Evolutionary conservation across 1,140 invertebrate species (phyloP), one percentile per base, ranked within the genome.

Genomic region (Lethrus apterus): DNA sequence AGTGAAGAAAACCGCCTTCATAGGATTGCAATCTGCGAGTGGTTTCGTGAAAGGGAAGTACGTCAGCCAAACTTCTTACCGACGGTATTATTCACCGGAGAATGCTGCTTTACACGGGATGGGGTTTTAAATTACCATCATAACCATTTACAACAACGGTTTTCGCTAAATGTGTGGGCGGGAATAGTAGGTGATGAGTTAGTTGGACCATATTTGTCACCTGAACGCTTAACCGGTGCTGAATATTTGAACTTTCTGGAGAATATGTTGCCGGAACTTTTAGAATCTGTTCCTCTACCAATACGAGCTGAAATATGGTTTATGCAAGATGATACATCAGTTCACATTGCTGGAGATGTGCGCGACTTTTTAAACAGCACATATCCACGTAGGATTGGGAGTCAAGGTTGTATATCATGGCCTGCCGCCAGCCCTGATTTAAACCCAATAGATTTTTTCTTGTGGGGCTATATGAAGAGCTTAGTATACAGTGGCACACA

Each of bases 151-250:
- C 24, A 26, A 26, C 5, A n/a, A 7, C 24, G 24, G 24, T 26
- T 26, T 3, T 33, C 2, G n/a, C n/a, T n/a, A n/a, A 33, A 33
- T 2, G 42, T 49, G 15, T 53, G 47, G 42, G 58, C 52, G 24
- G 62, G 64, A 7, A 66, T 69, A 18, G 44, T 69, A 3, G 56
- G 30, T 4, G 54, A 57, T 45, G 18, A 49, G 42, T 45, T 68
- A n/a, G 55, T 66, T 2, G 32, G 32, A 2, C 63, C 65, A 15
- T 52, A 56, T 51, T 51, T 67, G 47, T 44, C 65, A 17, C 57
- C 62, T 4, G 44, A 48, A 10, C 51, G 44, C 19, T 45, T 66
- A 46, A 59, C 58, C 54, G 50, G 54, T 11, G 52, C 56, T 44
- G 46, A 11, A 5, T 63, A 65, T 50, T 48, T 55, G 40, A 46